phyloP scores from a whole-genome alignment of 2,888 invertebrate species.

The Hyppa rectilinea region DNA sequence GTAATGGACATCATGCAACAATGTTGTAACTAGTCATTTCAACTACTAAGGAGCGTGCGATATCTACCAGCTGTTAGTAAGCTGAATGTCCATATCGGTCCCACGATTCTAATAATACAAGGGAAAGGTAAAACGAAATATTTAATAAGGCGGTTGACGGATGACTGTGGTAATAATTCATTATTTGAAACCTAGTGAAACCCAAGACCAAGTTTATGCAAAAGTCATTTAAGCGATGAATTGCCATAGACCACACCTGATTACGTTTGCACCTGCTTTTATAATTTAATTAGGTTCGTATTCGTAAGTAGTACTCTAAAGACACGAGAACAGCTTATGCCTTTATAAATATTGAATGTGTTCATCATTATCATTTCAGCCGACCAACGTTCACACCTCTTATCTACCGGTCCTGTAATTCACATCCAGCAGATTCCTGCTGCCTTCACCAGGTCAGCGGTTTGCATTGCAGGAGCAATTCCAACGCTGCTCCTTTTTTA shows the following conservation, averaged over 20 bases:
- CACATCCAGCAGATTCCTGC: neutral
- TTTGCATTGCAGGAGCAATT: neutral
- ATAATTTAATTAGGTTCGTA: constrained; percentile 1
- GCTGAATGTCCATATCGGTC: too few species aligned
- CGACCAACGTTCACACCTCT: neutral
- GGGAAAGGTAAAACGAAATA: neutral
- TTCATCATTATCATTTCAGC: neutral
- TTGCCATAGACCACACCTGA: neutral
- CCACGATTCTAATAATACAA: neutral
- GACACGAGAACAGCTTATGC: neutral
- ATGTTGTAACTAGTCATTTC: neutral
- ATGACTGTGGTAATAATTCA: neutral
- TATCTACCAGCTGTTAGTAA: neutral
- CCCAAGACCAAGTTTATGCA: neutral
- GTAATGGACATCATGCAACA: neutral
- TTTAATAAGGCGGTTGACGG: neutral
- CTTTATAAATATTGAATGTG: neutral
- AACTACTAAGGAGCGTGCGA: neutral
- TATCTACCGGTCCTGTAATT: neutral
- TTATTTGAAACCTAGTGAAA: too few species aligned
- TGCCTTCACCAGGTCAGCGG: neutral
- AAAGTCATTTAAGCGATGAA: neutral
- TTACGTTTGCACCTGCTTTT: neutral
- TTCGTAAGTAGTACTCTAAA: neutral
- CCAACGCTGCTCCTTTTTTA: neutral